phyloP scores from a whole-genome alignment of 2,113 vertebrate species.

The Diadophis punctatus region DNA sequence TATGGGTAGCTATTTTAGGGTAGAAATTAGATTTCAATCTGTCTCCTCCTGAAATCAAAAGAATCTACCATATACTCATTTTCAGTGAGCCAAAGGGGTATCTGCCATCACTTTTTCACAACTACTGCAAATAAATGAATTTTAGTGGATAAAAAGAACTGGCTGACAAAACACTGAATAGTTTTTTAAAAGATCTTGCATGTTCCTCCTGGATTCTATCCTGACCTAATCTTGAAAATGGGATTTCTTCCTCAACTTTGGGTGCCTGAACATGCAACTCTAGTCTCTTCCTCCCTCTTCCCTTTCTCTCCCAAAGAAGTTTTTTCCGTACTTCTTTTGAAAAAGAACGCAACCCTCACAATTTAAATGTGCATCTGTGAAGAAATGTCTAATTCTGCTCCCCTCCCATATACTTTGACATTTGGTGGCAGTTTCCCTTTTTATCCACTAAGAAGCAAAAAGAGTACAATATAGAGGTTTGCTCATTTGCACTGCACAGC shows the following conservation, averaged over 20 bases:
- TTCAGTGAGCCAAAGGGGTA: not conserved
- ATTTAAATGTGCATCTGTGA: not conserved
- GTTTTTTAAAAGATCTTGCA: not conserved
- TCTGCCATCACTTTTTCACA: not conserved
- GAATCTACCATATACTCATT: too few species aligned
- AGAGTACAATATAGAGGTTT: not conserved
- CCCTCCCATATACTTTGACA: not conserved
- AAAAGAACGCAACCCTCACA: not conserved
- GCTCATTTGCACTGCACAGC: too few species aligned
- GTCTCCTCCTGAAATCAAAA: not conserved
- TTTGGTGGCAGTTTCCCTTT: not conserved
- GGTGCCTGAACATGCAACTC: not conserved
- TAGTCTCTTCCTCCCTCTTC: not conserved
- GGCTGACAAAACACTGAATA: not conserved
- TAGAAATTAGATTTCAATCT: not conserved
- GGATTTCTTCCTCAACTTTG: not conserved
- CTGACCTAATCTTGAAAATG: not conserved
- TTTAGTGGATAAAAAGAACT: not conserved
- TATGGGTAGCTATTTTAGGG: not conserved
- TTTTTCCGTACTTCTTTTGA: not conserved
- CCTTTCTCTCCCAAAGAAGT: not conserved
- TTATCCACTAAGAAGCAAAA: not conserved
- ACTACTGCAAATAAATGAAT: not conserved
- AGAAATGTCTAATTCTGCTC: not conserved
- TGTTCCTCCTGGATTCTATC: not conserved